Evolutionary conservation across 1,140 invertebrate genomes (phyloP).

Genomic region (Chrysoperla carnea): DNA sequence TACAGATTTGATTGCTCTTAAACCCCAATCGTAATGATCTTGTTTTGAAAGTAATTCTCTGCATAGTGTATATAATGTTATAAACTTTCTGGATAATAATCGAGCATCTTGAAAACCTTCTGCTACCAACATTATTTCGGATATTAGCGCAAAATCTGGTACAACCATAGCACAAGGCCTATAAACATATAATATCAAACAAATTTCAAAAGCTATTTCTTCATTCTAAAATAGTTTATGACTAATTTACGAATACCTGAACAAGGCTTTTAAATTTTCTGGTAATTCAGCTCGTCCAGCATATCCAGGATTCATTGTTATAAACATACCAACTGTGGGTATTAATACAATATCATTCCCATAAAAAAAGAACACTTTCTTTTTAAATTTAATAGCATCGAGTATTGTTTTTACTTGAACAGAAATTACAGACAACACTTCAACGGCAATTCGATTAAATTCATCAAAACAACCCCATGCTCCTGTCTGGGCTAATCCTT

Average conservation of each 20-base stretch:
- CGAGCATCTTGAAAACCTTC: slow-evolving; percentile 82
- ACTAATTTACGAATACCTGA: slow-evolving; percentile 22
- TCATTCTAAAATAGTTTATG: neutral
- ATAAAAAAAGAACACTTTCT: slow-evolving; percentile 64
- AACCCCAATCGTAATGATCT: slow-evolving; percentile 90
- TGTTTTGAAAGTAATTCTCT: slow-evolving; percentile 79
- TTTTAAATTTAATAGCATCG: slow-evolving; percentile 70
- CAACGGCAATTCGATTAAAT: slow-evolving; percentile 85
- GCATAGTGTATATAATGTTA: slow-evolving; percentile 77
- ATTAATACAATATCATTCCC: slow-evolving; percentile 61
- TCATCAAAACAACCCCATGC: slow-evolving; percentile 94
- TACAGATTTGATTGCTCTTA: slow-evolving; percentile 84
- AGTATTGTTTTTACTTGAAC: slow-evolving; percentile 68
- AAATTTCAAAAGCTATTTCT: neutral
- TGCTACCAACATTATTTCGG: slow-evolving; percentile 87
- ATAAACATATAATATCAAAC: slow-evolving; percentile 5
- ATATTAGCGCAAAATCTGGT: slow-evolving; percentile 83
- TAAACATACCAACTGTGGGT: slow-evolving; percentile 74
- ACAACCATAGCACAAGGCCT: slow-evolving; percentile 91
- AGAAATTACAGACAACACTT: slow-evolving; percentile 84
- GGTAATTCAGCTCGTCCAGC: slow-evolving; percentile 60
- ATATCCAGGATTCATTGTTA: slow-evolving; percentile 90
- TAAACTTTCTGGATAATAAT: slow-evolving; percentile 75
- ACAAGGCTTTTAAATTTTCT: slow-evolving; percentile 51
- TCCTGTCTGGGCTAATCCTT: slow-evolving; percentile 77